These are phyloP conservation scores for Paradoxurus hermaphroditus DNA, from an alignment of 2,113 vertebrate species.

Conservation along the genomic window DNA sequence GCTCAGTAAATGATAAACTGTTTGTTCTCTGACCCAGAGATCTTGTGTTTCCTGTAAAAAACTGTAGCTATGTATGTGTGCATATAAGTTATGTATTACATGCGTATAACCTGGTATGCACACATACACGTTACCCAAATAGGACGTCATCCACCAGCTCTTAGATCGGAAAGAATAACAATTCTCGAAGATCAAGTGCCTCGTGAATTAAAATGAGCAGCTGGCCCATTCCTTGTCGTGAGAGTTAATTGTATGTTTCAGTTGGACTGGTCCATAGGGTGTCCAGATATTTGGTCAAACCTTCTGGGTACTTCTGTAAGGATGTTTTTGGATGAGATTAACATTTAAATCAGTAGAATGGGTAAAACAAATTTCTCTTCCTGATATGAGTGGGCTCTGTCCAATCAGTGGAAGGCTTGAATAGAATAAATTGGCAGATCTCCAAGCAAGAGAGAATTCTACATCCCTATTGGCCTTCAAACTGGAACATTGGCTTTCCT, in stretches of 20 bases:
- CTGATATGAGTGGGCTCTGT: neutral
- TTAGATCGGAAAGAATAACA: constrained; percentile 5
- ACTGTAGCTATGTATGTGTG: neutral
- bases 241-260: constrained; percentile 16
- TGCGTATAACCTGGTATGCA: neutral
- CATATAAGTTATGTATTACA: neutral
- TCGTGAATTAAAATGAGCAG: constrained; percentile 11
- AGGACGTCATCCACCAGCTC: neutral
- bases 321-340: neutral
- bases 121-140: neutral
- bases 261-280: neutral
- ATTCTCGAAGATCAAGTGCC: neutral
- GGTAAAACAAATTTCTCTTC: neutral
- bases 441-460: neutral
- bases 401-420: neutral
- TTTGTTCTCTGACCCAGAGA: neutral
- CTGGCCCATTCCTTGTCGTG: neutral
- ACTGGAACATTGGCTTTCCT: neutral
- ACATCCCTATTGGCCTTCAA: neutral
- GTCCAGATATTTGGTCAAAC: constrained; percentile 21
- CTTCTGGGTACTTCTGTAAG: neutral
- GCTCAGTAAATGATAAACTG: neutral
- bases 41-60: neutral
- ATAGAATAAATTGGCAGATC: neutral
- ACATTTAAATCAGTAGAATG: constrained; percentile 14